Base-by-base conservation (phyloP, 30 jellyfish, hydroid and myxozoan genomes). In the Catostylus mosaicus region DNA sequence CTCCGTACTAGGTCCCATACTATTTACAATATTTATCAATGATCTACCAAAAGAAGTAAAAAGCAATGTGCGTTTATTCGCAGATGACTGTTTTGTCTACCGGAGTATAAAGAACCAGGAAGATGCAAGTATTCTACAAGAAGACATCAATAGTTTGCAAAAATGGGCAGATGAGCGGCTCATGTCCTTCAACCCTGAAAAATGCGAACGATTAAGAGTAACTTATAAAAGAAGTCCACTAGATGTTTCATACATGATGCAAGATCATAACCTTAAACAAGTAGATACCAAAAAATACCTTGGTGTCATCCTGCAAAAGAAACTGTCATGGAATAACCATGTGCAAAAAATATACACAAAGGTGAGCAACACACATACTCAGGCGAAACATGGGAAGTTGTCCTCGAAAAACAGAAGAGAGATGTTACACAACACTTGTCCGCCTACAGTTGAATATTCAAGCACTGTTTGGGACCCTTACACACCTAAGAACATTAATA, bases 381-480 rank as follows among this genome's bases (percentile, higher is more conserved):
- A 16, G 80, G 37, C 62, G 83, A 79, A 79, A 64, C 34, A 46
- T 79, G 75, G 74, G 82, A 31, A 45, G 62, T 32, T 79, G 72
- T 66, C 90, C 83, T 24, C 63, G 75, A 40, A 62, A 40, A 35
- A 34, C 34, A 16, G 30, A 79, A 79, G 73, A 40, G 60, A 24
- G 83, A 79, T 64, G 74, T 29, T 79, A 62, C 40, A 62, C 70
- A 79, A 61, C 90, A 43, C 90, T 62, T 5, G 82, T 62, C 83
- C 47, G 90, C 83, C 90, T 18, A 45, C 79, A 10, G 18, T 54
- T 56, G 80, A 76, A 32, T 76, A 76, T 76, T 32, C 88, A 38
- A 34, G 82, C 69, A 78, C 81, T 48, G 70, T 63, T 27, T 61
- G 89, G 89, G 89, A 78, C 70, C 89, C 89, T 37, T 62, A 78